Conservation (phyloP, 1,140 invertebrate genomes). For the Goniozus legneri region DNA sequence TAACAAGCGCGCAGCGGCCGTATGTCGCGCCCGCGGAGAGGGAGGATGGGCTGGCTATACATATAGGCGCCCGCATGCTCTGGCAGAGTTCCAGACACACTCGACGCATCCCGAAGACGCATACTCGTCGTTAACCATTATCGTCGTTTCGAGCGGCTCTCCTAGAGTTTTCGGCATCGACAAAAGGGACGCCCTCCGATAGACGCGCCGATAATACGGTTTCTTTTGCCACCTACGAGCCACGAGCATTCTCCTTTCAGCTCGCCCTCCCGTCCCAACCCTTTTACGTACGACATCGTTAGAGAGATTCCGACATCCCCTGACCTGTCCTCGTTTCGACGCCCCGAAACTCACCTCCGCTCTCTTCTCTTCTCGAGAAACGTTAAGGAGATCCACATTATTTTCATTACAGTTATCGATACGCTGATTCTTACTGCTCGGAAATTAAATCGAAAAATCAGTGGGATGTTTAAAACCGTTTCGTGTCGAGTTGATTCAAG, state of each 20-base stretch:
- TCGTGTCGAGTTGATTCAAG: too few species aligned
- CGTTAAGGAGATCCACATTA: too few species aligned
- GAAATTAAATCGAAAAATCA: too few species aligned
- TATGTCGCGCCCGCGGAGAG: too few species aligned
- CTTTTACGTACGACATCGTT: conserved; percentile 11
- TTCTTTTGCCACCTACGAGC: conserved; percentile 39
- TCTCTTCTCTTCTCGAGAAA: not conserved
- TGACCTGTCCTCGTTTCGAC: too few species aligned
- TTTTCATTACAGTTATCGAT: too few species aligned
- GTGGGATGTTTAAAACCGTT: too few species aligned
- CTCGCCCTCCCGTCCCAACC: conserved; percentile 1
- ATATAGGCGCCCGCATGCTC: conserved; percentile 44
- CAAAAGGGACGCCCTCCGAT: conserved; percentile 31
- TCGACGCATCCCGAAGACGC: conserved; percentile 36
- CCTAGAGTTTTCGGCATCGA: conserved; percentile 30
- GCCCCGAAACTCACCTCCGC: conserved; percentile 4
- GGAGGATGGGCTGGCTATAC: conserved; percentile 26
- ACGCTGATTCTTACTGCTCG: too few species aligned
- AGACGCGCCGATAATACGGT: conserved; percentile 39
- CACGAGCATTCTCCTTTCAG: too few species aligned
- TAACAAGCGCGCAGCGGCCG: too few species aligned
- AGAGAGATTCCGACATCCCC: too few species aligned
- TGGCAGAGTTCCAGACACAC: conserved; percentile 48
- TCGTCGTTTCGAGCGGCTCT: conserved; percentile 30
- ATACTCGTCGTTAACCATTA: conserved; percentile 46